phyloP scores from a whole-genome alignment of 2,797 vertebrate species.

The Parotocinclus haroldoi region DNA sequence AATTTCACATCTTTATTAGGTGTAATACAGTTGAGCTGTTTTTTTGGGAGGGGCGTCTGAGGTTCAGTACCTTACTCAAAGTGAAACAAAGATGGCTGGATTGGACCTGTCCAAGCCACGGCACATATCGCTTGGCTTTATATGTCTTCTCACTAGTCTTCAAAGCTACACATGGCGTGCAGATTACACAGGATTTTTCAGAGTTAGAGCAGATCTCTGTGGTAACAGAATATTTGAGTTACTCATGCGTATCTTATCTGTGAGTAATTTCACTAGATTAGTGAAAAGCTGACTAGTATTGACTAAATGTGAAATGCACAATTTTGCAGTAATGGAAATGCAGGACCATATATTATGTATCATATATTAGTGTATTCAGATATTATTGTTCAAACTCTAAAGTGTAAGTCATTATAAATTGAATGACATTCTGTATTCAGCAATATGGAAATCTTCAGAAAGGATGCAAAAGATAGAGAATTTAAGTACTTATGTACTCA shows the following conservation, averaged over 20 bases:
- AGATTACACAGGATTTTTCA: constrained; percentile 31
- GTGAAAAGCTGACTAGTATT: neutral
- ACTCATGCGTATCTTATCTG: constrained; percentile 19
- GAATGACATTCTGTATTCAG: too few species aligned
- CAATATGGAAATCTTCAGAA: too few species aligned
- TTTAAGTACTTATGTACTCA: too few species aligned
- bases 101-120: neutral
- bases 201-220: constrained; percentile 8
- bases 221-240: constrained; percentile 16
- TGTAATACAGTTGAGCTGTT: constrained; percentile 9
- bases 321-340: too few species aligned
- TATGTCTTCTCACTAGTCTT: constrained; percentile 7
- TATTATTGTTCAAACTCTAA: too few species aligned
- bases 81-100: neutral
- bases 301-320: too few species aligned
- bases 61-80: constrained; percentile 8
- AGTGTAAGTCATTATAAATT: too few species aligned
- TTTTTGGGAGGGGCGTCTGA: neutral
- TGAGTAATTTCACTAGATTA: constrained; percentile 18
- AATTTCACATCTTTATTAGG: neutral
- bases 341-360: too few species aligned
- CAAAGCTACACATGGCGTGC: constrained; percentile 31
- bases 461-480: too few species aligned
- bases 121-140: constrained; percentile 15
- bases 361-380: too few species aligned